Conservation (phyloP, 2,797 vertebrate genomes). For the Echeneis naucrates region DNA sequence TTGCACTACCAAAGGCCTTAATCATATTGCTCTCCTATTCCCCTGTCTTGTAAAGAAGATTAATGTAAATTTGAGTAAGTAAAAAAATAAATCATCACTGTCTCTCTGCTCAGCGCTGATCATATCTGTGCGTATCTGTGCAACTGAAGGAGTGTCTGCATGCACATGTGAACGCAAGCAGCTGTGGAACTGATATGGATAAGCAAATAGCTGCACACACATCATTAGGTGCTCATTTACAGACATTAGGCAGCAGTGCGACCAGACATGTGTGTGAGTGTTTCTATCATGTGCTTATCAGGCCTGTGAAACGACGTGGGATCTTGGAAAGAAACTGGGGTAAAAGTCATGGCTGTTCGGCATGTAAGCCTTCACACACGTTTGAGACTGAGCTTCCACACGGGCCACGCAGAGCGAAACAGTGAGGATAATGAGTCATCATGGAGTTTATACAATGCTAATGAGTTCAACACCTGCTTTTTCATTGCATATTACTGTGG, state of each 20-base stretch:
- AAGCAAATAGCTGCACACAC: constrained; percentile 76
- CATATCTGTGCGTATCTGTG: constrained; percentile 7
- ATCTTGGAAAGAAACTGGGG: not conserved
- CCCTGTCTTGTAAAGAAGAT: not conserved
- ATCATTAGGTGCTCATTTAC: constrained; percentile 76
- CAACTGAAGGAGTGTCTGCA: constrained; percentile 3
- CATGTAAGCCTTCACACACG: not conserved
- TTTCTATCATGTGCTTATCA: not conserved
- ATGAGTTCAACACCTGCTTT: constrained; percentile 61
- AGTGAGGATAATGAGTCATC: constrained; percentile 35
- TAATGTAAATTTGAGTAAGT: constrained; percentile 8
- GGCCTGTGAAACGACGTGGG: constrained; percentile 48
- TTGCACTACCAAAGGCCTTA: not conserved
- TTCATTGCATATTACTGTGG: constrained; percentile 75
- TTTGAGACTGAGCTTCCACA: not conserved
- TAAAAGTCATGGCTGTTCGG: not conserved
- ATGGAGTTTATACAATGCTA: constrained; percentile 69
- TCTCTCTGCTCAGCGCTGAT: constrained; percentile 4
- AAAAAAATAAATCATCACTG: constrained; percentile 36
- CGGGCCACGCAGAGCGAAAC: not conserved
- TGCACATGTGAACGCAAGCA: constrained; percentile 69
- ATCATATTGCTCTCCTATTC: not conserved
- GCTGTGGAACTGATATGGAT: constrained; percentile 67
- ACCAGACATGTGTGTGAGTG: constrained; percentile 9
- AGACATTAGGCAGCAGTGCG: constrained; percentile 57